Base-by-base conservation (phyloP, 2,797 vertebrate genomes). In the Kryptolebias ocellatus region DNA sequence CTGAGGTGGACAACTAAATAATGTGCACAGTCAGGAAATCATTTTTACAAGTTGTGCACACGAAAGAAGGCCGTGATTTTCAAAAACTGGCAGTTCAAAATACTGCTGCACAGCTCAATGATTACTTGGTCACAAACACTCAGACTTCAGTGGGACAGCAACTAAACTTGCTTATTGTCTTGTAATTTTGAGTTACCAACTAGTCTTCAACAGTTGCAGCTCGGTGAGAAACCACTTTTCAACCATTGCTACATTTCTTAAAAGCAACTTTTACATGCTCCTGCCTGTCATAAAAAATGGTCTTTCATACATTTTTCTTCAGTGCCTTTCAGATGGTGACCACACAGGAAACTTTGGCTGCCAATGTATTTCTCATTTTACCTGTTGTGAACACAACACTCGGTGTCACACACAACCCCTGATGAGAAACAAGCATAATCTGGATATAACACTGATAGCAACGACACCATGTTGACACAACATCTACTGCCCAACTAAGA, bases 401-500 rank as follows among this genome's bases (percentile, higher is more conserved):
- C 5, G 14, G 45, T 83, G 75, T 76, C 64, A 75, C 74, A 81
- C 80, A 89, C 90, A 60, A 83, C 83, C 86, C 87, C 91, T 87
- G 72, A 91, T 89, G 88, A 84, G 87, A 91, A 93, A 93, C 87
- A 83, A 90, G 86, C 88, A 88, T 92, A 91, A 94, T 94, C 92
- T 91, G 64, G 66, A 91, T 63, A 90, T 94, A 91, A 93, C 90
- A 90, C 83, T 84, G 84, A 89, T 84, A 90, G 91, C 85, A 80
- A 87, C 79, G 90, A 93, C 93, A 84, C 90, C 95, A 94, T 79
- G 91, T 94, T 76, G 94, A 90, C 91, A 78, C 45, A 91, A 94
- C 94, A 94, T 94, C 93, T 93, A 89, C 92, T 85, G 71, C 93
- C 87, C 94, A 93, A 94, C 84, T 93, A 93, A 92, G 89, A 75